Percentiles rank a stretch among this genome's conserved stretches.
Evolutionary conservation across 2,113 vertebrate species (phyloP).

Genomic region (Trichomycterus rosablanca): DNA sequence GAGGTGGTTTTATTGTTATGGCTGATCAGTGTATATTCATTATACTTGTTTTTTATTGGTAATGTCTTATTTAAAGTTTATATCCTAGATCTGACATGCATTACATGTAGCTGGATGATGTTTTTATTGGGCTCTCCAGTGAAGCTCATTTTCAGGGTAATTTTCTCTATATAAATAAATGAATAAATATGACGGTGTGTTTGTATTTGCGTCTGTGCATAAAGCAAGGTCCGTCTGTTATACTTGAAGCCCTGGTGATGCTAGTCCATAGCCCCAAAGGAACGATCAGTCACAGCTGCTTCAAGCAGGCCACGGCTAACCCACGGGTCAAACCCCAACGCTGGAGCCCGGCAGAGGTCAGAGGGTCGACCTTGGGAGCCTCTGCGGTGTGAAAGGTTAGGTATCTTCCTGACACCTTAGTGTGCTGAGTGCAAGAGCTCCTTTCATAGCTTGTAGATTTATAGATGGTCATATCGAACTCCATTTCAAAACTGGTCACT

Average conservation of each 20-base stretch:
- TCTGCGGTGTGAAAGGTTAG: constrained; percentile 75
- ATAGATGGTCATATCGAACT: constrained; percentile 48
- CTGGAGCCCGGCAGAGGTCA: constrained; percentile 55
- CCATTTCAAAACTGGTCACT: neutral
- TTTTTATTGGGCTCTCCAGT: too few species aligned
- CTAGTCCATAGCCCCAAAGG: constrained; percentile 58
- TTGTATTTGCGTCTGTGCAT: constrained; percentile 52
- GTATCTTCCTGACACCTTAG: constrained; percentile 74
- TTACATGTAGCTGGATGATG: too few species aligned
- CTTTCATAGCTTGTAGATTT: constrained; percentile 66
- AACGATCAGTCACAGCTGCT: constrained; percentile 75
- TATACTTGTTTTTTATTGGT: too few species aligned
- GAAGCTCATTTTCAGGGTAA: too few species aligned
- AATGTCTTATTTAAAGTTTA: too few species aligned
- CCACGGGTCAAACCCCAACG: constrained; percentile 56
- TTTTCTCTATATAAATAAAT: neutral
- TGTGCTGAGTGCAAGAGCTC: constrained; percentile 60
- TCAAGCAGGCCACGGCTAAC: constrained; percentile 70
- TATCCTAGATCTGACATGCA: too few species aligned
- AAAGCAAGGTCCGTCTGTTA: neutral
- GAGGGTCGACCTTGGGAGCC: constrained; percentile 70
- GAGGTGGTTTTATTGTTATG: too few species aligned
- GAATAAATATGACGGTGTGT: constrained; percentile 53
- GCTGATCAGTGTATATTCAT: too few species aligned
- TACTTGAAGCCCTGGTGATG: constrained; percentile 31